Conservation (phyloP, 1,140 invertebrate genomes). For the Olivierus martensii region DNA sequence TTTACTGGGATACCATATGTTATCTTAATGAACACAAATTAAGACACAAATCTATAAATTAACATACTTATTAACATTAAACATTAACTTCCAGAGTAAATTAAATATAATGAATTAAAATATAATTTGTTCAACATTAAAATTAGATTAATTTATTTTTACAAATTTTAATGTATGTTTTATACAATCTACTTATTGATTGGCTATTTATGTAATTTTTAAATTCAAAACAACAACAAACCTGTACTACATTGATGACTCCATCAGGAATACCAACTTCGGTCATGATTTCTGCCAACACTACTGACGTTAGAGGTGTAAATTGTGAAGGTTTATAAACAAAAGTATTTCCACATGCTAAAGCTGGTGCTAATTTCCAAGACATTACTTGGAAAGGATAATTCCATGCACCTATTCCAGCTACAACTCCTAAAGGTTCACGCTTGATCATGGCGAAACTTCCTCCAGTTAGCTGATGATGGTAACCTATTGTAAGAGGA, state of each 20-base stretch:
- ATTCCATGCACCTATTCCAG: conserved; percentile 46
- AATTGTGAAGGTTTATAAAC: conserved; percentile 46
- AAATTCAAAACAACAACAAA: no score
- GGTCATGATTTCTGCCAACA: conserved; percentile 36
- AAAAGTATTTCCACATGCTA: conserved; percentile 42
- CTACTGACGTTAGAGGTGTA: conserved; percentile 42
- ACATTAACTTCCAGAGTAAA: no score
- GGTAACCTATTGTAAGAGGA: conserved; percentile 1
- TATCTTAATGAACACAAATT: no score
- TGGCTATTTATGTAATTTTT: no score
- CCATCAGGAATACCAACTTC: conserved; percentile 42
- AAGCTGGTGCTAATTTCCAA: conserved; percentile 42
- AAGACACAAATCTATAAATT: no score
- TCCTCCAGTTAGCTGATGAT: conserved; percentile 5
- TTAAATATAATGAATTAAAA: no score
- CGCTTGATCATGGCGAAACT: conserved; percentile 35
- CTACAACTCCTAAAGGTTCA: conserved; percentile 41
- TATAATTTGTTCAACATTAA: no score
- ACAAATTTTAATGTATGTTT: no score
- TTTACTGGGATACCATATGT: no score
- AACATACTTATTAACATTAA: no score
- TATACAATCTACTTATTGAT: no score
- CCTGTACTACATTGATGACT: conserved; percentile 65
- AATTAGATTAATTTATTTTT: no score
- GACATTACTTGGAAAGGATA: conserved; percentile 45